Conservation (phyloP, 2,888 invertebrate species). For the Heliconius charithonia region DNA sequence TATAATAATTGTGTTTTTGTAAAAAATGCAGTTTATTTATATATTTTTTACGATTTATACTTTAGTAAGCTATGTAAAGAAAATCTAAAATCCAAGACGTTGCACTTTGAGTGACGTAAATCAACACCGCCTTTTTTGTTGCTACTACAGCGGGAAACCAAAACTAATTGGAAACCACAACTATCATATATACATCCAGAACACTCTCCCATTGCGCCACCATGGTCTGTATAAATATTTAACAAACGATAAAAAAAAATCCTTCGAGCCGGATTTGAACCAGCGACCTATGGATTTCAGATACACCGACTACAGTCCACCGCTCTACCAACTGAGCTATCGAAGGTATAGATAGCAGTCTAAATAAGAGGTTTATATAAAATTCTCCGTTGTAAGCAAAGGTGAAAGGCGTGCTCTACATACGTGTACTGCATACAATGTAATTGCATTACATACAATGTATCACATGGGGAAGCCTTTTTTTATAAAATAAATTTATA, state of each 20-base stretch:
- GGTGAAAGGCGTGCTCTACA: constrained; percentile 40
- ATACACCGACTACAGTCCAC: constrained; percentile 76
- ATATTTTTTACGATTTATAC: neutral
- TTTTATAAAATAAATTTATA: neutral
- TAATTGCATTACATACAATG: constrained; percentile 4
- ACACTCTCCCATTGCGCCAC: neutral
- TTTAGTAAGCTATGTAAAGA: neutral
- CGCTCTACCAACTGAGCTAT: constrained; percentile 85
- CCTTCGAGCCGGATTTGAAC: constrained; percentile 86
- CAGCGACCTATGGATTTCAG: constrained; percentile 85
- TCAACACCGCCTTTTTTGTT: neutral
- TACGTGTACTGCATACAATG: no score
- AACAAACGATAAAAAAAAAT: constrained; percentile 45
- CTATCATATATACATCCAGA: neutral
- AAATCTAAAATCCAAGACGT: neutral
- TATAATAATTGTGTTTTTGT: neutral
- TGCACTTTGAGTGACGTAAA: neutral
- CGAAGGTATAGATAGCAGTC: constrained; percentile 62
- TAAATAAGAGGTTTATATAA: constrained; percentile 22
- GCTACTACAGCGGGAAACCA: neutral
- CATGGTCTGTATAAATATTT: neutral
- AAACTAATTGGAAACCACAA: neutral
- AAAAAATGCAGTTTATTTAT: neutral
- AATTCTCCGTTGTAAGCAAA: constrained; percentile 16
- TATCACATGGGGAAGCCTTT: neutral